Evolutionary conservation across 2,797 vertebrate species (phyloP), one percentile per base, ranked within the genome.

Genomic region (Steatocranus sp.): DNA sequence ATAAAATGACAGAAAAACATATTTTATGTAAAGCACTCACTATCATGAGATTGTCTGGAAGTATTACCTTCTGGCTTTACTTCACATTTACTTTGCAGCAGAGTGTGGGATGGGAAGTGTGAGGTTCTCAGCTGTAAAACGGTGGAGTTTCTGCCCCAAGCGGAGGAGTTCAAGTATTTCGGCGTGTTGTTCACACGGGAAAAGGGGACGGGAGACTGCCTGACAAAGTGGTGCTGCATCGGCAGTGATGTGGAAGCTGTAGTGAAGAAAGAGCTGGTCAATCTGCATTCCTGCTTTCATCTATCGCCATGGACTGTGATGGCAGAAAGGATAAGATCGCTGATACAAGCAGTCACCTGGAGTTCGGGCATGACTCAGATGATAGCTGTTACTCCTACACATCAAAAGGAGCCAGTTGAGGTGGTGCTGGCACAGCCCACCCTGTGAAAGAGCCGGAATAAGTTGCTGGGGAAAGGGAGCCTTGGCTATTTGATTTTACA

Each of bases 391-490:
- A 25, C 20, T 11, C 0, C 20, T 25, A 0, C 36, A 41, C 20
- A 66, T 41, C 12, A 25, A 25, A 66, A 10, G 36, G 36, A 41
- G 20, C 36, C 63, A 68, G 20, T 10, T 68, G 41, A 68, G 14
- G 38, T 25, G 38, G 58, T 38, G n/a, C 58, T 63, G 58, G 2
- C 18, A 0, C 15, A 38, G 61, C 8, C 61, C 36, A 30, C 36
- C 36, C 0, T 9, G 20, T 2, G 36, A 41, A 41, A 41, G 36
- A 25, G 8, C 20, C 0, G 2, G 61, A 15, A 3, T 0, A 41
- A 38, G 36, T 41, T 38, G 12, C 61, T 0, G 36, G 36, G 12
- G 36, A 43, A 68, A 43, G 14, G 20, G 4, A 25, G 20, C 36
- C 14, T 11, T 0, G 1, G 23, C 0, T 17, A 6, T 18, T 68